phyloP scores from a whole-genome alignment of 1,140 invertebrate species.

The Zaprionus africanus region DNA sequence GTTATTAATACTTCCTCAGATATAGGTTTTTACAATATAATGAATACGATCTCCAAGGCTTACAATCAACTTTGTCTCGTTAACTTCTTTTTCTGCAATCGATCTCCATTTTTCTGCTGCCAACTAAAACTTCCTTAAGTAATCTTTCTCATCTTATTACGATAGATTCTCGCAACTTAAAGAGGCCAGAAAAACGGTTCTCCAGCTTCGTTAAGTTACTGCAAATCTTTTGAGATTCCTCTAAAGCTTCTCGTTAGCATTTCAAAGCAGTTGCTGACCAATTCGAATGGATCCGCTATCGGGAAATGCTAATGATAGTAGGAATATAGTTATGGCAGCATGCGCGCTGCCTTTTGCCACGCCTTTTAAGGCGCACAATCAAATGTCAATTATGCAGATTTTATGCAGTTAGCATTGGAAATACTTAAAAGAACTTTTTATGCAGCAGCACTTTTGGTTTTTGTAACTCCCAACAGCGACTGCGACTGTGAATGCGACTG shows the following conservation, averaged over 20 bases:
- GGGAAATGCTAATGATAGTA: constrained; percentile 46
- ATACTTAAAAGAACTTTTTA: constrained; percentile 42
- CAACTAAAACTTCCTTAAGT: neutral
- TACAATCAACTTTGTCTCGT: too few species aligned
- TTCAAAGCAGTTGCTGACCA: constrained; percentile 30
- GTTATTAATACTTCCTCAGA: too few species aligned
- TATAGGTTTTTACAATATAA: too few species aligned
- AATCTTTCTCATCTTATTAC: neutral
- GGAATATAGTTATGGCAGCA: constrained; percentile 31
- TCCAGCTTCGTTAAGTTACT: neutral
- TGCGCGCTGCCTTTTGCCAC: constrained; percentile 42
- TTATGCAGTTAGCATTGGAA: constrained; percentile 56
- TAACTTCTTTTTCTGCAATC: neutral
- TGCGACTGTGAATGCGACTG: neutral
- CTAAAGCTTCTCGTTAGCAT: constrained; percentile 6
- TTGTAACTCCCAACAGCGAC: neutral
- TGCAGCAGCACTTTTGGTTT: constrained; percentile 1
- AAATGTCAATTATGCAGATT: constrained; percentile 72
- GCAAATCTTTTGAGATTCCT: neutral
- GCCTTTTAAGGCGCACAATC: constrained; percentile 54
- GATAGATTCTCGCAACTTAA: neutral
- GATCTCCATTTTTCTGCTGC: neutral
- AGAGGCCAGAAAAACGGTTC: neutral
- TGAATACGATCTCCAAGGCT: too few species aligned
- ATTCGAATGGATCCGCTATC: constrained; percentile 3